phyloP scores from a whole-genome alignment of 2,797 vertebrate species.

The Anniella stebbinsi region DNA sequence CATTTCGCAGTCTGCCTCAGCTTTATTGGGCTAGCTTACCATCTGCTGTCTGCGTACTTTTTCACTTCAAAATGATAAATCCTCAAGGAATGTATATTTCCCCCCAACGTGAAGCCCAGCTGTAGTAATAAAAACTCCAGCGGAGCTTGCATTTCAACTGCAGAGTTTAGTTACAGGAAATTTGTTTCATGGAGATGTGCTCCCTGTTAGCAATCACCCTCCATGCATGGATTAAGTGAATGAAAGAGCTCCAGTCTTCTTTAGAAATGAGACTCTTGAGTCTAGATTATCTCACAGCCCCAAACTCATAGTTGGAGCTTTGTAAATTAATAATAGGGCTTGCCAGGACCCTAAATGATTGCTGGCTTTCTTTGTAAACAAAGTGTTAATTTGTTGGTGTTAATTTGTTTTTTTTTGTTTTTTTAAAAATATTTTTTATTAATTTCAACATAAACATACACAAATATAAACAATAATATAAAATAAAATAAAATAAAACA shows the following conservation, averaged over 20 bases:
- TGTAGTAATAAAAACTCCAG: not conserved
- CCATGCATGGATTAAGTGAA: not conserved
- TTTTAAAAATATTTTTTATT: too few relatives aligned
- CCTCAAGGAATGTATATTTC: not conserved
- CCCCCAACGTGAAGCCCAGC: not conserved
- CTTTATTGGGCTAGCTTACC: constrained; percentile 10
- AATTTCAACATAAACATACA: too few relatives aligned
- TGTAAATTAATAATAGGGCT: not conserved
- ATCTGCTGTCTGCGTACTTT: not conserved
- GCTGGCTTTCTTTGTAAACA: not conserved
- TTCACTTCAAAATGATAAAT: not conserved
- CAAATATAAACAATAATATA: too few relatives aligned
- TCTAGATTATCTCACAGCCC: not conserved
- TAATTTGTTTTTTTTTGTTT: too few relatives aligned
- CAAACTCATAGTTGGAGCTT: not conserved
- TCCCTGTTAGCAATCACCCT: not conserved
- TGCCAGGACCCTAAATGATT: not conserved
- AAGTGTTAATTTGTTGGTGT: not conserved
- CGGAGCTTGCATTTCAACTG: not conserved
- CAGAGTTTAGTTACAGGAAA: not conserved
- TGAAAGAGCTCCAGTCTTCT: not conserved
- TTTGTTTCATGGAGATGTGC: not conserved
- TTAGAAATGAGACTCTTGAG: not conserved
- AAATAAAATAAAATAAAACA: too few relatives aligned
- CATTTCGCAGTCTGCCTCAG: constrained; percentile 6